phyloP scores from a whole-genome alignment of 2,888 invertebrate genomes.

The Deilephila porcellus region DNA sequence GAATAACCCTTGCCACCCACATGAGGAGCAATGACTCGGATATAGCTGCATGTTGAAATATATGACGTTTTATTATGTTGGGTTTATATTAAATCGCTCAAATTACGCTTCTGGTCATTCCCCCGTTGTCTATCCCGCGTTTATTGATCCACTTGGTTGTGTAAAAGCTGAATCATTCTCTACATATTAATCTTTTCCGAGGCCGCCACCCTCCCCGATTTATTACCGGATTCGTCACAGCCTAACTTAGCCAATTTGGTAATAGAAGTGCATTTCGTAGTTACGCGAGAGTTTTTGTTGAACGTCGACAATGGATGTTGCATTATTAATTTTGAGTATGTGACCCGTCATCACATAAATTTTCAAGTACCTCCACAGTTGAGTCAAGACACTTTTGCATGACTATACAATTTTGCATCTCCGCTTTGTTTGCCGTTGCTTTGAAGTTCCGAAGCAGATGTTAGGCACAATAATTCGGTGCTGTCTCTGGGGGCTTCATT shows the following conservation, averaged over 20 bases:
- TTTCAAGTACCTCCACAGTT: constrained; percentile 43
- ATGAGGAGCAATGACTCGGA: not conserved
- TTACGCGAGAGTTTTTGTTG: constrained; percentile 58
- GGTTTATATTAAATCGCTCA: constrained; percentile 24
- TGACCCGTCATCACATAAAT: constrained; percentile 55
- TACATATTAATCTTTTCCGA: constrained; percentile 64
- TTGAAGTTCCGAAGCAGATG: constrained; percentile 41
- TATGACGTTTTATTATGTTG: constrained; percentile 5
- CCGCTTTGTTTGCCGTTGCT: constrained; percentile 39
- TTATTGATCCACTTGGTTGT: constrained; percentile 57
- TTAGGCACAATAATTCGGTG: constrained; percentile 31
- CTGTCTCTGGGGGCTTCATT: constrained; percentile 41
- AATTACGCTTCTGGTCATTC: constrained; percentile 38
- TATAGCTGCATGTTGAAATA: not conserved
- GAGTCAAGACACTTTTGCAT: constrained; percentile 46
- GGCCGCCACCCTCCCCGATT: constrained; percentile 53
- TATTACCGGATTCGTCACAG: constrained; percentile 67
- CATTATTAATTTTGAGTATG: constrained; percentile 56
- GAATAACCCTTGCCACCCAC: not conserved
- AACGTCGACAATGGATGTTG: constrained; percentile 56
- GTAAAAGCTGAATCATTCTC: constrained; percentile 62
- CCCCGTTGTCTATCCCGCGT: constrained; percentile 41
- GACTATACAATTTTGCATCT: constrained; percentile 56
- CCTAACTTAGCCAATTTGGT: constrained; percentile 60
- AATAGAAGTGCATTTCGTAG: constrained; percentile 53